Evolutionary conservation across 1,140 invertebrate species (phyloP).

Genomic region (Leptoteleia sp.): DNA sequence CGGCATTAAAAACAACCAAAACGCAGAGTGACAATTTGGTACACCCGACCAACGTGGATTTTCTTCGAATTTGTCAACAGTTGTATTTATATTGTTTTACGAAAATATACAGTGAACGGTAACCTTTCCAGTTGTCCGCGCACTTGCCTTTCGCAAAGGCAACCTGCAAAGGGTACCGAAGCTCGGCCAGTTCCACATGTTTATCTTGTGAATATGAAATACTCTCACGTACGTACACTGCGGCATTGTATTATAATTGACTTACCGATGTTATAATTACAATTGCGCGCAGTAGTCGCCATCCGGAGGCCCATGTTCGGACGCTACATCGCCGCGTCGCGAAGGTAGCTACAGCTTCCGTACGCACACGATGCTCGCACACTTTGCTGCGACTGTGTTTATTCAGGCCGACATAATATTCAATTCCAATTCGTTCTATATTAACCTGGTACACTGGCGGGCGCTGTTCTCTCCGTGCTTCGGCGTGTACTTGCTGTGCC

Average conservation of each 20-base stretch:
- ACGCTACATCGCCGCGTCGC: constrained; percentile 48
- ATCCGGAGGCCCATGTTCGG: constrained; percentile 55
- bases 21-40: constrained; percentile 12
- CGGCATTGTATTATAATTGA: constrained; percentile 81
- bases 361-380: constrained; percentile 34
- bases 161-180: constrained; percentile 52
- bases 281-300: constrained; percentile 74
- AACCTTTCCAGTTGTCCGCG: constrained; percentile 39
- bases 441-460: constrained; percentile 70
- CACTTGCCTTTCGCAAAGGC: constrained; percentile 50
- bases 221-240: constrained; percentile 63
- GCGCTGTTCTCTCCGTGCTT: constrained; percentile 40
- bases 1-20: constrained; percentile 29
- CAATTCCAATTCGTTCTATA: constrained; percentile 79
- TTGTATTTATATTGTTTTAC: constrained; percentile 55
- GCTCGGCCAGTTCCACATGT: constrained; percentile 67
- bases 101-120: constrained; percentile 61
- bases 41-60: constrained; percentile 2
- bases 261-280: constrained; percentile 81
- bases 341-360: constrained; percentile 40
- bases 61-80: constrained; percentile 54
- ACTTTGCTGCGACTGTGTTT: constrained; percentile 70
- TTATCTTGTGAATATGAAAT: constrained; percentile 81
- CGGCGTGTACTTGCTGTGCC: constrained; percentile 40
- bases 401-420: constrained; percentile 79